Evolutionary conservation across 2,888 invertebrate genomes (phyloP).

Genomic region (Gasteruption jaculator): DNA sequence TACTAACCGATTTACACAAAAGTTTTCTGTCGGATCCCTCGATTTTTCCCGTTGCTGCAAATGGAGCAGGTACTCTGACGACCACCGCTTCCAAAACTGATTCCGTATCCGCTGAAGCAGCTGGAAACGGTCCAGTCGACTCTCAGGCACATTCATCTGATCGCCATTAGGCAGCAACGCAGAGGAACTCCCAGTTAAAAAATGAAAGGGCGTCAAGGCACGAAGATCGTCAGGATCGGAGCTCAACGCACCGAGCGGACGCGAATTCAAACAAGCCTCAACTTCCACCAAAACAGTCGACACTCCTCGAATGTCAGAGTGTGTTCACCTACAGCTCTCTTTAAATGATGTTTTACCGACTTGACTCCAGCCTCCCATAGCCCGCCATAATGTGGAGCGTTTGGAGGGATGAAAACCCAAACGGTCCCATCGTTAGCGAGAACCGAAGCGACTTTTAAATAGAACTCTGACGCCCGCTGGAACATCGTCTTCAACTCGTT

Average conservation of each 20-base stretch:
- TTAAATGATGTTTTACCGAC: constrained; percentile 25
- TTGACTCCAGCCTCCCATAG: constrained; percentile 32
- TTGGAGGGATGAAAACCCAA: constrained; percentile 33
- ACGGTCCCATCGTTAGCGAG: constrained; percentile 12
- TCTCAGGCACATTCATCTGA: neutral
- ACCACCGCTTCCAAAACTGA: neutral
- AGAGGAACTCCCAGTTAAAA: neutral
- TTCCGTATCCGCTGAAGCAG: neutral
- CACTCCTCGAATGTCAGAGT: constrained; percentile 24
- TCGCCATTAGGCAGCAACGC: neutral
- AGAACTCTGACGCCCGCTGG: constrained; percentile 3
- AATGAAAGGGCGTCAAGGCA: neutral
- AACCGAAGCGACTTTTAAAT: neutral
- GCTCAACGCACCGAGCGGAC: constrained; percentile 5
- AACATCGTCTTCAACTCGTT: constrained; percentile 9
- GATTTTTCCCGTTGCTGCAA: neutral
- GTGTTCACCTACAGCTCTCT: constrained; percentile 19
- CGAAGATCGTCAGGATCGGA: neutral
- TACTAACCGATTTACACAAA: neutral
- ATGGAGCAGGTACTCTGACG: neutral
- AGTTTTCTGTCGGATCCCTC: neutral
- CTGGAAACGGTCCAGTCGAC: neutral
- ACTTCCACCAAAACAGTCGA: constrained; percentile 13
- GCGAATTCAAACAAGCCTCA: constrained; percentile 25
- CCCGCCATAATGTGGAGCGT: constrained; percentile 22